Conservation (phyloP, 2,797 vertebrate species). For the Sebastes iracundus region DNA sequence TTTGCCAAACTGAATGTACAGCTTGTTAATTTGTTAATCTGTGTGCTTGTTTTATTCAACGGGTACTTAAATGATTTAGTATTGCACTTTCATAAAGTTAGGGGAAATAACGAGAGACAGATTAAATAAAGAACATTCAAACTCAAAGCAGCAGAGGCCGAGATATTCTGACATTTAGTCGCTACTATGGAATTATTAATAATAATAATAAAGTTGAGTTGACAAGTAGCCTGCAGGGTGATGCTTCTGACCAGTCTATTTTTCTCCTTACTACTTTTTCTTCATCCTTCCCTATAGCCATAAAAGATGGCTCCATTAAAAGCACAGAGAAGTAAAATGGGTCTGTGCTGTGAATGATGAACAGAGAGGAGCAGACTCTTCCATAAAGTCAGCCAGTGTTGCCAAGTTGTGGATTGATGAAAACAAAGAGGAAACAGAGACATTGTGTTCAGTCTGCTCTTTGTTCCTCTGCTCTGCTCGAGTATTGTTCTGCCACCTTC, state of each 20-base stretch:
- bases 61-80: neutral
- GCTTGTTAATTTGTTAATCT: too few relatives aligned
- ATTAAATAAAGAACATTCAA: neutral
- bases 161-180: neutral
- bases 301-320: constrained; percentile 2
- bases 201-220: too few relatives aligned
- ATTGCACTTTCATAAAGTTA: neutral
- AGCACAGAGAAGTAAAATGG: neutral
- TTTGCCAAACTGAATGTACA: too few relatives aligned
- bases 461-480: constrained; percentile 23
- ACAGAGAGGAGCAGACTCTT: neutral
- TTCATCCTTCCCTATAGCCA: neutral
- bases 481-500: constrained; percentile 23
- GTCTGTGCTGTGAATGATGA: neutral
- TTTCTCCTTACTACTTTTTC: neutral
- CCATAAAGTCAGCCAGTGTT: neutral
- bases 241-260: neutral
- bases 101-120: neutral
- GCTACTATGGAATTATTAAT: neutral
- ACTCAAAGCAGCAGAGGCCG: neutral
- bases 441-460: neutral
- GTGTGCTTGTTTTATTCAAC: neutral
- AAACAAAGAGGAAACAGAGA: neutral
- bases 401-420: neutral
- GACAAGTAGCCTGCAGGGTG: too few relatives aligned